Conservation (phyloP, 2,888 invertebrate genomes). For the Lymantria monacha region DNA sequence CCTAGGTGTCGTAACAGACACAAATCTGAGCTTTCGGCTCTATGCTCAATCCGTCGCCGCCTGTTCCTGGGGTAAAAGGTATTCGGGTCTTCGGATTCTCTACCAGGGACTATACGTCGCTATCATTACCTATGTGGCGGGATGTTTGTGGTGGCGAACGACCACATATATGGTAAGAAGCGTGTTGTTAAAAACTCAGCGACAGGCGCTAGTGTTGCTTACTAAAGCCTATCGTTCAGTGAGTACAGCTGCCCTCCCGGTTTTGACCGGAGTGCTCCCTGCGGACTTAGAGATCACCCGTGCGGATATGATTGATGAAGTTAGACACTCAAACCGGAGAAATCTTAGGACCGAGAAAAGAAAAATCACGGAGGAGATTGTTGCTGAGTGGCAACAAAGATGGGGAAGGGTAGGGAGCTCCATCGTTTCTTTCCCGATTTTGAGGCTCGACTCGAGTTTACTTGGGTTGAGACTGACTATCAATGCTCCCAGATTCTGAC, state of each 20-base stretch:
- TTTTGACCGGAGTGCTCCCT: constrained; percentile 15
- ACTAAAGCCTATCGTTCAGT: constrained; percentile 15
- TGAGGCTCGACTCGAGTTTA: not conserved
- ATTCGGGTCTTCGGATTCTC: not conserved
- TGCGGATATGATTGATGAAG: constrained; percentile 2
- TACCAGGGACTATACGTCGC: not conserved
- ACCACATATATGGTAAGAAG: not conserved
- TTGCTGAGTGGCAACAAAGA: not conserved
- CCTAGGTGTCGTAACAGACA: constrained; percentile 23
- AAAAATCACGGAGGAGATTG: not conserved
- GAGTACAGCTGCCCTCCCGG: constrained; percentile 5
- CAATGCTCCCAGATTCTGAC: not conserved
- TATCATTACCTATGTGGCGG: constrained; percentile 16
- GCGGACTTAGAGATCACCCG: constrained; percentile 20
- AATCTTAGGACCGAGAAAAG: not conserved
- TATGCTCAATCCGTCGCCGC: constrained; percentile 22
- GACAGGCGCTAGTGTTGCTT: constrained; percentile 2
- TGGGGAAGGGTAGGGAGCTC: not conserved
- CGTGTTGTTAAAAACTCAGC: constrained; percentile 2
- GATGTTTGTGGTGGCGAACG: constrained; percentile 6
- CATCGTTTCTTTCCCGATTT: not conserved
- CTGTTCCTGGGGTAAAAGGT: constrained; percentile 24
- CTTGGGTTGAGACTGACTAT: not conserved
- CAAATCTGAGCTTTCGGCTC: constrained; percentile 1
- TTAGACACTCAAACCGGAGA: not conserved